A percentile compares a stretch with the other conserved stretches of the same genome.
Evolutionary conservation across 2,888 invertebrate genomes (phyloP).

Genomic region (Autographa gamma): DNA sequence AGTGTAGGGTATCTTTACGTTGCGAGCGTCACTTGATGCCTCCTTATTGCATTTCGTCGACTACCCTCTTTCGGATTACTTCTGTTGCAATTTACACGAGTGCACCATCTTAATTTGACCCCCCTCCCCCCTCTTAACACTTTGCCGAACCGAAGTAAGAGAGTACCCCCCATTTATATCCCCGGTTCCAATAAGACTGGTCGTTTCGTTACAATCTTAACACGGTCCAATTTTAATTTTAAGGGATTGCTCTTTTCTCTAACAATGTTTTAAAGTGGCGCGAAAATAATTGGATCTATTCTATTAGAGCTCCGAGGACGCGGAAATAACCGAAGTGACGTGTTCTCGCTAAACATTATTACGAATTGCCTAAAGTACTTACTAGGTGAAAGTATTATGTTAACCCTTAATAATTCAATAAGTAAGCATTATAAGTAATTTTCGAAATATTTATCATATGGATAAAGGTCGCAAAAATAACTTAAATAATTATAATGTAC

Average conservation of each 20-base stretch:
- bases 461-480: too few species aligned
- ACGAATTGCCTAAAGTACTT: neutral
- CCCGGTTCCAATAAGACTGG: constrained; percentile 55
- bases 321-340: neutral
- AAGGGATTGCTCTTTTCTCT: constrained; percentile 53
- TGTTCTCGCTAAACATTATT: neutral
- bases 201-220: constrained; percentile 55
- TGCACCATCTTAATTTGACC: constrained; percentile 60
- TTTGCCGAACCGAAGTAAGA: constrained; percentile 31
- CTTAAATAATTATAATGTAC: too few species aligned
- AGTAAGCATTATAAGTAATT: too few species aligned
- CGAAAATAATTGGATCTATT: constrained; percentile 53
- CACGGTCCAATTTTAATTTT: constrained; percentile 60
- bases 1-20: constrained; percentile 60
- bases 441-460: too few species aligned
- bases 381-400: neutral
- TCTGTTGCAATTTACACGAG: constrained; percentile 70
- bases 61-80: constrained; percentile 68
- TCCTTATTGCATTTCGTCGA: constrained; percentile 72
- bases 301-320: constrained; percentile 16
- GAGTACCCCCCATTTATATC: constrained; percentile 49
- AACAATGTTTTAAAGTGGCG: constrained; percentile 45
- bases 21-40: constrained; percentile 64
- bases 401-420: neutral
- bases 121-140: constrained; percentile 34